These are phyloP conservation scores for Oopsacas minuta DNA, from an alignment of 37 sponge, comb jelly and placozoan genomes.

Conservation along the genomic window DNA sequence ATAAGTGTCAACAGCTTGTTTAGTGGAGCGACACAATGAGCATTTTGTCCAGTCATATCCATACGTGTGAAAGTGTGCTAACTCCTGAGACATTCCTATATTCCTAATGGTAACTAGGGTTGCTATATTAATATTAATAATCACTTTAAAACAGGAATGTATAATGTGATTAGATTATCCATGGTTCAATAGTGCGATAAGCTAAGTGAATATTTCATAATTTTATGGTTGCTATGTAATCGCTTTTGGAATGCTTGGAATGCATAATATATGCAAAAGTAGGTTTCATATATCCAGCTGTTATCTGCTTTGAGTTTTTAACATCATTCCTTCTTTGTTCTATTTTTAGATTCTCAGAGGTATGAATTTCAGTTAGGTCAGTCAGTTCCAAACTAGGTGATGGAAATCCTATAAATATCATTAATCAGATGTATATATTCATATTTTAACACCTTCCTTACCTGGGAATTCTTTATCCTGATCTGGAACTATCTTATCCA, in stretches of 20 bases:
- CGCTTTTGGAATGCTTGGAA: slow-evolving; percentile 12
- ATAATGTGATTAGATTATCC: neutral
- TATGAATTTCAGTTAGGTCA: no score
- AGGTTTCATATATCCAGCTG: slow-evolving; percentile 10
- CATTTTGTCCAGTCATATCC: neutral
- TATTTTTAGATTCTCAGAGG: no score
- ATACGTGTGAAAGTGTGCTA: neutral
- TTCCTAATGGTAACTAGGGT: neutral
- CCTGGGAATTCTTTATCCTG: neutral
- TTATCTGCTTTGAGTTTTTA: neutral
- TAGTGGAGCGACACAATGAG: neutral
- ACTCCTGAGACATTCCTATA: neutral
- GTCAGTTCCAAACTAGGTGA: no score
- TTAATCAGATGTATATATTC: no score
- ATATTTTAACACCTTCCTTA: no score
- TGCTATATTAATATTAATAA: neutral
- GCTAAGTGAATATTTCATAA: neutral
- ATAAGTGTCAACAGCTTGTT: neutral
- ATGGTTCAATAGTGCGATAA: neutral
- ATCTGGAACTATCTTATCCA: neutral
- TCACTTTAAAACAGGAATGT: no score
- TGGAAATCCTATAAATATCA: no score
- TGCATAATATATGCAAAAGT: neutral
- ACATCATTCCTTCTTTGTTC: no score
- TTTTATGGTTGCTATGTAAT: slow-evolving; percentile 10